Conservation (phyloP, 2,888 invertebrate genomes). For the Hydroisotoma schaefferi region DNA sequence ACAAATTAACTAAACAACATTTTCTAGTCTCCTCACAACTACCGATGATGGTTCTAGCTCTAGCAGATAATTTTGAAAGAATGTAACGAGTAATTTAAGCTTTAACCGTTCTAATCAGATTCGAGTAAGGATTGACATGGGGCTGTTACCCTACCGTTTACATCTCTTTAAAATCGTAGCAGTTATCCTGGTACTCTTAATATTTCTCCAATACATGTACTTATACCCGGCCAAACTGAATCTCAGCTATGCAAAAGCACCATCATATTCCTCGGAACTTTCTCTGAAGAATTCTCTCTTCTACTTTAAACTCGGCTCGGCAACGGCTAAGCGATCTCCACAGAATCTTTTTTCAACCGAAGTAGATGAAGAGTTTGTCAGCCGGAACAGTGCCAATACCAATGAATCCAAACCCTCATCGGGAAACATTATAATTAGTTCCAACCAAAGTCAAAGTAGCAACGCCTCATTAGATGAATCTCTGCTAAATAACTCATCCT, state of each 20-base stretch:
- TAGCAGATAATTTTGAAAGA: no score
- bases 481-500: background rate
- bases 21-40: no score
- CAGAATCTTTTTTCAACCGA: background rate
- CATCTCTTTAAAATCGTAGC: background rate
- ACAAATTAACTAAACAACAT: no score
- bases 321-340: conserved; percentile 9
- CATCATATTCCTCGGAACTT: background rate
- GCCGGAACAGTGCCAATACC: background rate
- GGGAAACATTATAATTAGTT: background rate
- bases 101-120: no score
- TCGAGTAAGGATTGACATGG: background rate
- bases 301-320: conserved; percentile 15
- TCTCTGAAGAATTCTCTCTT: conserved; percentile 16
- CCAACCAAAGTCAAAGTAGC: background rate
- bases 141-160: background rate
- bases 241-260: conserved; percentile 2
- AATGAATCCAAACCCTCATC: background rate
- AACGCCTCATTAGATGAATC: background rate
- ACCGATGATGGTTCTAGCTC: no score
- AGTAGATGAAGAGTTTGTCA: background rate
- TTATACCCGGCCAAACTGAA: conserved; percentile 37
- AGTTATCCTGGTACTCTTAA: conserved; percentile 24
- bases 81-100: no score
- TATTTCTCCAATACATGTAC: conserved; percentile 43